These are phyloP conservation scores for Merops nubicus DNA, from an alignment of 2,113 vertebrate species.

Conservation along the genomic window DNA sequence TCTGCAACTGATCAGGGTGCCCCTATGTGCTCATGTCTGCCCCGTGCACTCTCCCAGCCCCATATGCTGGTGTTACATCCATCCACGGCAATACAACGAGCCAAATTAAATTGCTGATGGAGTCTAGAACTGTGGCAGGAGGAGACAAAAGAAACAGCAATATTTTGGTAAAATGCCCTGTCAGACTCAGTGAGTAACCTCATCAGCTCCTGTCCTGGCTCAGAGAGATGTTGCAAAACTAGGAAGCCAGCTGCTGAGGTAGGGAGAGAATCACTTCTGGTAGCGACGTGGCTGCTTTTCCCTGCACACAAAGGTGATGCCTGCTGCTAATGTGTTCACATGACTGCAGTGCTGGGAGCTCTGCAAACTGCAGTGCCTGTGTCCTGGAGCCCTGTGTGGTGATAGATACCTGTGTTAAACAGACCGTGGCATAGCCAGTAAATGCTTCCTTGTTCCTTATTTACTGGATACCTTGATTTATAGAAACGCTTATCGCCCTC, in stretches of 20 bases:
- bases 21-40: rapidly evolving
- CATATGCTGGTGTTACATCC: rapidly evolving
- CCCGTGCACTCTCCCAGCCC: rapidly evolving
- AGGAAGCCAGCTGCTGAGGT: background rate
- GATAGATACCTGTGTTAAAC: background rate
- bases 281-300: background rate
- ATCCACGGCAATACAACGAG: rapidly evolving
- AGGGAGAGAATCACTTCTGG: rapidly evolving
- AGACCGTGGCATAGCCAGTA: background rate
- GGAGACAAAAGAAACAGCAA: background rate
- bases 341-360: background rate
- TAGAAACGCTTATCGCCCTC: background rate
- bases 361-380: background rate
- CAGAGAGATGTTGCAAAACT: too few species aligned
- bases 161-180: background rate
- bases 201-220: background rate
- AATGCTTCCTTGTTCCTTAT: background rate
- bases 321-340: rapidly evolving
- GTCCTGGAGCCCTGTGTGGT: background rate
- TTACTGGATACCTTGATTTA: background rate
- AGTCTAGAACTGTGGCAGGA: background rate
- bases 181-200: rapidly evolving
- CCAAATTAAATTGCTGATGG: background rate
- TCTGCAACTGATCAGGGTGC: background rate
- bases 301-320: rapidly evolving